Base-by-base conservation (phyloP, 2,888 invertebrate species). In the Tryphoninae sp. region DNA sequence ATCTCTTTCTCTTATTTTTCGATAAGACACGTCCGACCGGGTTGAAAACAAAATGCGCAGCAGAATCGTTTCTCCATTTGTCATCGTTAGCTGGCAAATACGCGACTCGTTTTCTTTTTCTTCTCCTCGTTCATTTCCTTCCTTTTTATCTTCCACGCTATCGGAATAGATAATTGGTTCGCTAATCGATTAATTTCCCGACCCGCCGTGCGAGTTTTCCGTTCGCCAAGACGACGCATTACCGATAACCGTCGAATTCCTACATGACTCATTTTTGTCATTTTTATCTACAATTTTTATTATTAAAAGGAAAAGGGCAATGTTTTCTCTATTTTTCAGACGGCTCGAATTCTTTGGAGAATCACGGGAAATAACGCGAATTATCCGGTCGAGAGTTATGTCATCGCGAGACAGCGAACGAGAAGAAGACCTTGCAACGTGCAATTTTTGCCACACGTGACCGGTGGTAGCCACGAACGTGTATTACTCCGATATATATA, bases 301-400 rank as follows among this genome's bases (percentile, higher is more conserved):
- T 33, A 6, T 33, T 33, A 33, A 33, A 33, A 33, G 33, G 0
- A 33, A 33, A 33, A 33, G 6, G 33, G 0, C 7, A 33, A 33
- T 33, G 6, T 33, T 33, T 33, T 33, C 33, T 33, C 33, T 33
- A 6, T 33, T 33, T 33, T 33, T 33, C 33, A 33, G 33, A 33
- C 7, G 33, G 6, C 0, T 33, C 33, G 33, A 33, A 33, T 33
- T 33, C 33, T 0, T 33, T 13, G n/a, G 51, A 51, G 13, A 51
- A 51, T n/a, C 51, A 16, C 16, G 51, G 11, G 45, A 45, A 64
- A 45, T 19, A 61, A 26, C 13, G 26, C 61, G 33, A 23, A 11
- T 51, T 22, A 55, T 55, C 2, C 19, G 26, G 45, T 64, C 49
- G 69, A 16, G 40, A 16, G 51, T 80, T 80, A 75, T 65, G 80